Conservation (phyloP, 2,797 vertebrate genomes). For the Rhynchonycteris naso region DNA sequence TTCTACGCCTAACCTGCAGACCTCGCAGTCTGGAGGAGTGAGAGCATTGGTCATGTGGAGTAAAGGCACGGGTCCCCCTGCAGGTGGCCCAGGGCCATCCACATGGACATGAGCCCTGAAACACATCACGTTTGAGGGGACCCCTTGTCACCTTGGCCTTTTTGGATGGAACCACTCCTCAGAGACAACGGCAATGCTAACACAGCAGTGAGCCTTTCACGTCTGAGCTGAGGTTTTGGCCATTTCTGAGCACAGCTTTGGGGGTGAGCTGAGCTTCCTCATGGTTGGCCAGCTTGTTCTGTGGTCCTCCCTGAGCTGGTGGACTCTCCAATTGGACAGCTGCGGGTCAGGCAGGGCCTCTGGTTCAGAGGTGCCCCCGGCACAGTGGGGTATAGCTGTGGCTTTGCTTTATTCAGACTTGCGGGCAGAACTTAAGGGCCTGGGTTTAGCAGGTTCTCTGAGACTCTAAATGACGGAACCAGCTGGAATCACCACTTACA, state of each 20-base stretch:
- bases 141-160: background rate
- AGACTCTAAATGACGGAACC: background rate
- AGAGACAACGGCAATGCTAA: background rate
- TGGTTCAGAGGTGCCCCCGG: background rate
- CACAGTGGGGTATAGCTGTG: fast-evolving
- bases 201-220: fast-evolving
- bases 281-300: background rate
- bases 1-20: background rate
- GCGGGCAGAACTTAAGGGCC: background rate
- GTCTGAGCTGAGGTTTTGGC: background rate
- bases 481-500: too few species aligned
- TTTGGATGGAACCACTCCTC: background rate
- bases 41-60: background rate
- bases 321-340: background rate
- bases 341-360: background rate
- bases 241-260: background rate
- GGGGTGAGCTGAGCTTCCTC: background rate
- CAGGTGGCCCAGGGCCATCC: background rate
- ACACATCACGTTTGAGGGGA: background rate
- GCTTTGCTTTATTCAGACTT: background rate
- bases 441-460: background rate
- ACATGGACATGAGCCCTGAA: background rate
- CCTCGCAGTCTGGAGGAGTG: background rate
- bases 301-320: background rate
- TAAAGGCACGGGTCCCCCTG: fast-evolving